Percentiles rank a stretch among this genome's conserved stretches.
These are phyloP conservation scores for Chrysemys picta DNA, from an alignment of 2,113 vertebrate genomes.

Conservation along the genomic window DNA sequence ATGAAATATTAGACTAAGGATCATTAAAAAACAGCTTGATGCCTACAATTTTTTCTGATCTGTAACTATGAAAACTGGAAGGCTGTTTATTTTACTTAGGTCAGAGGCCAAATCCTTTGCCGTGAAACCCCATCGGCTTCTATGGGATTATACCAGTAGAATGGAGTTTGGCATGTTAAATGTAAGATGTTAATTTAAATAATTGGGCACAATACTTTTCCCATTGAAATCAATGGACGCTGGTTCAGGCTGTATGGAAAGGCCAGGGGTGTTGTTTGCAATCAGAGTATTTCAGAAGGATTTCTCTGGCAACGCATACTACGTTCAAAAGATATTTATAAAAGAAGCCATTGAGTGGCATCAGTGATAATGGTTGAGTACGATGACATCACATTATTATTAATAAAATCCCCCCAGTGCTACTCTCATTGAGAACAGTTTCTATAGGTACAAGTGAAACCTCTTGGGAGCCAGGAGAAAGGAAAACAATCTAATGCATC, in stretches of 20 bases:
- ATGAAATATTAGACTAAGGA: conserved; percentile 48
- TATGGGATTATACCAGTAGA: not conserved
- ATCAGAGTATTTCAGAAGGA: not conserved
- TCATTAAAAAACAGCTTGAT: conserved; percentile 36
- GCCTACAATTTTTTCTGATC: conserved; percentile 27
- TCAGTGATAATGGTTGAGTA: conserved; percentile 30
- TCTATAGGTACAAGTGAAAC: conserved; percentile 61
- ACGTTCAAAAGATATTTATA: not conserved
- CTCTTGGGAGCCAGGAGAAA: conserved; percentile 8
- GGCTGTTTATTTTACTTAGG: conserved; percentile 57
- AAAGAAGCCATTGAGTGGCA: conserved; percentile 29
- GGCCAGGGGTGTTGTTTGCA: conserved; percentile 40
- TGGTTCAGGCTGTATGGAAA: not conserved
- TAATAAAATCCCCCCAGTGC: conserved; percentile 34
- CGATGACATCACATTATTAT: conserved; percentile 48
- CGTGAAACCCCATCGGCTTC: not conserved
- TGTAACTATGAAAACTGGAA: not conserved
- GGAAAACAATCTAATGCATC: conserved; percentile 45
- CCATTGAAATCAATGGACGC: conserved; percentile 27
- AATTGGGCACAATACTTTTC: not conserved
- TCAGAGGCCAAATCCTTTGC: conserved; percentile 50
- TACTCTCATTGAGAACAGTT: conserved; percentile 61
- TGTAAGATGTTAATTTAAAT: not conserved
- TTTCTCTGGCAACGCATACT: not conserved
- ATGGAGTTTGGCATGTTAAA: not conserved